Evolutionary conservation across 2,113 vertebrate genomes (phyloP).

Genomic region (Plestiodon gilberti): DNA sequence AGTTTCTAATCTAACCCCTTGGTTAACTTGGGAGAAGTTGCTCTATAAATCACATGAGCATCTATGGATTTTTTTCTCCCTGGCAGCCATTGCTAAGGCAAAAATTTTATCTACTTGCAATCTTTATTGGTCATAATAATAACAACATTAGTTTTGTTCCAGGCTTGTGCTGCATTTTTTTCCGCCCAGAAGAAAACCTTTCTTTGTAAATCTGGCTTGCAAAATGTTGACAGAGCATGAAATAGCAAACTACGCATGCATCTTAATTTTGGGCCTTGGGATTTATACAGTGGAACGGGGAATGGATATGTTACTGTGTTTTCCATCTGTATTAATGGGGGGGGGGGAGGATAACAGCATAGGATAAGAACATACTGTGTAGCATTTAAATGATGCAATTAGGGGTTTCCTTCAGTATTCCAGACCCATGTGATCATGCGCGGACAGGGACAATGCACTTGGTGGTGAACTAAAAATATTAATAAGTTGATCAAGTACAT

Average conservation of each 20-base stretch:
- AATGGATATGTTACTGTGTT: too few relatives aligned
- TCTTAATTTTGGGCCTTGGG: slow-evolving; percentile 16
- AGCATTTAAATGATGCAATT: too few relatives aligned
- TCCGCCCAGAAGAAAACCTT: slow-evolving; percentile 29
- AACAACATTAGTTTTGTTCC: slow-evolving; percentile 56
- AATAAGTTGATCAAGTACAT: too few relatives aligned
- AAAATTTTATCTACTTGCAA: slow-evolving; percentile 59
- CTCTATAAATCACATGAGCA: slow-evolving; percentile 65
- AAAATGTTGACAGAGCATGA: slow-evolving; percentile 33
- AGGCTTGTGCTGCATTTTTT: slow-evolving; percentile 26
- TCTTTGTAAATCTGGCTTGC: slow-evolving; percentile 33
- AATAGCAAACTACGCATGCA: slow-evolving; percentile 10
- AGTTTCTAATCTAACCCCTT: slow-evolving; percentile 65
- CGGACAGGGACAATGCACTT: too few relatives aligned
- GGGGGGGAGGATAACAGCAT: neutral
- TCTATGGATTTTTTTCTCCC: slow-evolving; percentile 57
- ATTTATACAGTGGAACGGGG: neutral
- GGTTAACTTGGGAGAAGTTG: slow-evolving; percentile 56
- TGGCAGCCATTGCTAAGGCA: slow-evolving; percentile 55
- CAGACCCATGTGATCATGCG: too few relatives aligned
- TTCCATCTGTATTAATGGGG: neutral
- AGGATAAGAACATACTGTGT: too few relatives aligned
- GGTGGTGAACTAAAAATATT: too few relatives aligned
- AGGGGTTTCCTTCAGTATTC: too few relatives aligned
- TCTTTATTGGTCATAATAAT: slow-evolving; percentile 57